These are phyloP conservation scores for Scotopteryx bipunctaria DNA, from an alignment of 2,888 invertebrate genomes.

Conservation along the genomic window DNA sequence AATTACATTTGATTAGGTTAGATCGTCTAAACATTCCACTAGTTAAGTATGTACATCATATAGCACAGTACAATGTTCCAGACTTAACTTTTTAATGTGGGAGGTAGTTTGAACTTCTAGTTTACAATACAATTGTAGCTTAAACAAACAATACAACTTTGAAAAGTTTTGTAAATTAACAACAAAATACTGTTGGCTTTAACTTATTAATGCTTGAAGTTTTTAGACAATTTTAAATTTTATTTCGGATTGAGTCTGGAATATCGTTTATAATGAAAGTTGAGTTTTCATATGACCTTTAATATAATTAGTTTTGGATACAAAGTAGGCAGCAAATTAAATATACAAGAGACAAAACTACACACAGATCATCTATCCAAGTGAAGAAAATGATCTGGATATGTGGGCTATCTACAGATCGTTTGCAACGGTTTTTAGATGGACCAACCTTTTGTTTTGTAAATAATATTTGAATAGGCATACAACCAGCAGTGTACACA, in stretches of 20 bases:
- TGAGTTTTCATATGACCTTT: constrained; percentile 5
- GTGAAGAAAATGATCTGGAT: too few relatives aligned
- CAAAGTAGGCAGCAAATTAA: too few relatives aligned
- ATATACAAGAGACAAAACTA: not conserved
- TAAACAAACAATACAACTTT: constrained; percentile 27
- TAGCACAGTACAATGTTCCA: too few relatives aligned
- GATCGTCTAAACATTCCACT: too few relatives aligned
- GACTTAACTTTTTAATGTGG: not conserved
- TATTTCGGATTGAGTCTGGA: not conserved
- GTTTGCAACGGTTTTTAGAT: too few relatives aligned
- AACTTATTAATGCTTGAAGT: constrained; percentile 11
- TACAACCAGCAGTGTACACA: too few relatives aligned
- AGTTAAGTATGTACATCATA: too few relatives aligned
- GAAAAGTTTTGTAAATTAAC: constrained; percentile 12
- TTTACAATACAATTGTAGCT: constrained; percentile 21
- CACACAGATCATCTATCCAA: too few relatives aligned
- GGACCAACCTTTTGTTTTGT: too few relatives aligned
- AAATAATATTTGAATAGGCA: too few relatives aligned
- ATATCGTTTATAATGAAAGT: not conserved
- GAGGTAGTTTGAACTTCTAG: not conserved
- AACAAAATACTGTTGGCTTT: not conserved
- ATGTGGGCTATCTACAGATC: too few relatives aligned
- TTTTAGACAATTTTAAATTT: not conserved
- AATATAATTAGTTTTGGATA: not conserved
- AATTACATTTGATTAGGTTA: too few relatives aligned